Base-by-base conservation (phyloP, 2,113 vertebrate genomes). In the Amblyornis subalaris region DNA sequence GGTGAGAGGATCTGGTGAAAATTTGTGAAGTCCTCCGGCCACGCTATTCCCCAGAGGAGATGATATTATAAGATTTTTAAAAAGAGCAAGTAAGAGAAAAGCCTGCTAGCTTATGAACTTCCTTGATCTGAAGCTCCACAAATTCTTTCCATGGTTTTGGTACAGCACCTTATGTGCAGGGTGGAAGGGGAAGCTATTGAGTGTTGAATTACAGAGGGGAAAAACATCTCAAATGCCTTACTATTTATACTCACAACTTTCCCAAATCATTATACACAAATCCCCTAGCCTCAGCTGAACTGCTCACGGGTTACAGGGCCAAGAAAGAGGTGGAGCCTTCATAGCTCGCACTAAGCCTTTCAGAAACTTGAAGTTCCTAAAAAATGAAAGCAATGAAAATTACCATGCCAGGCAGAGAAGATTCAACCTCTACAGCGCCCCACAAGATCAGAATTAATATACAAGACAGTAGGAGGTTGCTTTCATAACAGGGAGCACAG, bases 231-330 rank as follows among this genome's bases (percentile, higher is more conserved):
- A 90, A 95, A 97, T 97, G 95, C 95, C 93, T 94, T 96, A 88
- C 95, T 97, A 96, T 96, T 97, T 96, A 94, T 96, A 96, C 92
- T 82, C 93, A 78, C 85, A 92, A 92, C 85, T 97, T 95, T 96
- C 92, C 79, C 91, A 96, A 97, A 95, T 92, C 93, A 89, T 92
- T 97, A 94, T 90, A 85, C 79, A 85, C 88, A 96, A 96, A 96
- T 95, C 91, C 93, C 93, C 81, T 96, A 57, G 90, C 95, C 96
- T 97, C 93, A 94, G 94, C 95, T 96, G 95, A 96, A 95, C 95
- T 65, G 90, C 47, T 88, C 44, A 75, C 0, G 8, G 94, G 90
- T 91, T 95, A 93, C 67, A 85, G 91, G 93, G 95, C 94, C 93
- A 95, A 93, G 71, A 95, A 88, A 96, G 71, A 94, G 94, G 89